Percentiles rank a stretch among this genome's conserved stretches.
Evolutionary conservation across 2,113 vertebrate genomes (phyloP).

Genomic region (Steatornis caripensis): DNA sequence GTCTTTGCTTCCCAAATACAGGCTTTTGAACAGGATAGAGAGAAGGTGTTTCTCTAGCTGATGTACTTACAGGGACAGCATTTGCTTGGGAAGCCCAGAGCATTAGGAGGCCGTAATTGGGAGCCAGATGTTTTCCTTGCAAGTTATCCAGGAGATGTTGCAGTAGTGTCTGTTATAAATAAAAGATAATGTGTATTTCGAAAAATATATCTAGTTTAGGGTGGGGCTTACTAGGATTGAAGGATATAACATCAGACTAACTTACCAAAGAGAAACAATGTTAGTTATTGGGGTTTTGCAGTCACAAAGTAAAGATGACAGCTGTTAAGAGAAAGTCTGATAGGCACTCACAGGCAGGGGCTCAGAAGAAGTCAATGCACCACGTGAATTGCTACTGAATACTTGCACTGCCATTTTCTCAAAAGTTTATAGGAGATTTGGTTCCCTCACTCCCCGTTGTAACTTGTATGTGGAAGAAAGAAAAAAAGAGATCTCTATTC

Average conservation of each 20-base stretch:
- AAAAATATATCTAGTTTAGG: background rate
- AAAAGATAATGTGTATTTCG: background rate
- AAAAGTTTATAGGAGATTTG: background rate
- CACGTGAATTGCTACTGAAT: background rate
- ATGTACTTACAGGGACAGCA: constrained; percentile 76
- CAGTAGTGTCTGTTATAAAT: constrained; percentile 73
- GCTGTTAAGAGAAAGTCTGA: background rate
- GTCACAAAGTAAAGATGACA: background rate
- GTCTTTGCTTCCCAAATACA: background rate
- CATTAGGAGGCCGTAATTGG: constrained; percentile 74
- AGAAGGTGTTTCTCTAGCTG: background rate
- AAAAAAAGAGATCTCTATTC: background rate
- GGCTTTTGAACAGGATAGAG: background rate
- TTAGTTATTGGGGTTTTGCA: background rate
- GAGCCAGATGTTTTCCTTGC: constrained; percentile 42
- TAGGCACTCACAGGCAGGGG: background rate
- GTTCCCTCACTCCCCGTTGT: background rate
- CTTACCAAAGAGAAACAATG: background rate
- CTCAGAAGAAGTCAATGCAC: background rate
- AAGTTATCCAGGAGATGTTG: constrained; percentile 71
- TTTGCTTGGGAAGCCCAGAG: constrained; percentile 86
- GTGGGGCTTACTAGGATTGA: background rate
- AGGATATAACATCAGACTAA: background rate
- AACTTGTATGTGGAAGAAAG: background rate
- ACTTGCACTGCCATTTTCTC: background rate